Conservation (phyloP, 2,113 vertebrate genomes). For the Heterocephalus glaber region DNA sequence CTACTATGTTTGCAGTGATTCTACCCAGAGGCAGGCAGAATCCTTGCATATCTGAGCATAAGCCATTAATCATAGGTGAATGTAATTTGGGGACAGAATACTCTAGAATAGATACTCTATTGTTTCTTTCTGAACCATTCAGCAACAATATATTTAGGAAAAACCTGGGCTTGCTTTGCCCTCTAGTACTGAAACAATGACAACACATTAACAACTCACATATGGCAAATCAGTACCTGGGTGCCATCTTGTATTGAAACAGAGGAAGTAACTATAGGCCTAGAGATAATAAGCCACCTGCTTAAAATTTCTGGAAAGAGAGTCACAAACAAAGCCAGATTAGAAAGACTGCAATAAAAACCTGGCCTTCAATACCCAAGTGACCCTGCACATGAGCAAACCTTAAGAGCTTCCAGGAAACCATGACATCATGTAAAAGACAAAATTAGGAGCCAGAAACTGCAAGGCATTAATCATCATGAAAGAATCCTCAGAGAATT, state of each 20-base stretch:
- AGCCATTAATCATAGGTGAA: not conserved
- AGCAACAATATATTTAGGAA: not conserved
- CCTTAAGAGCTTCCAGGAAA: not conserved
- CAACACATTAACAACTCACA: not conserved
- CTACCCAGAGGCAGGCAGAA: not conserved
- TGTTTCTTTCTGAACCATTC: not conserved
- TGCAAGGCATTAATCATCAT: not conserved
- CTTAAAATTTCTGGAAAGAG: not conserved
- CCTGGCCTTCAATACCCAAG: not conserved
- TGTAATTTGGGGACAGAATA: not conserved
- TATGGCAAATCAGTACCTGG: not conserved
- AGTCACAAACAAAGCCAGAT: not conserved
- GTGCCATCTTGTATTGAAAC: not conserved
- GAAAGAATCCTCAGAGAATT: not conserved
- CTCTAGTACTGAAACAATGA: not conserved
- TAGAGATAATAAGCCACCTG: not conserved
- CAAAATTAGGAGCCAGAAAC: not conserved
- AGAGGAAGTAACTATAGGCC: not conserved
- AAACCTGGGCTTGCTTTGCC: not conserved
- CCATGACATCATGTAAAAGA: not conserved
- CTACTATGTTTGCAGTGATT: not conserved
- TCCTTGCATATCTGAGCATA: not conserved
- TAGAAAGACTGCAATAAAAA: not conserved
- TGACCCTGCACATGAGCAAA: not conserved
- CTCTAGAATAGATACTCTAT: not conserved